Conservation (phyloP, 1,140 invertebrate species). For the Oryzaephilus surinamensis region DNA sequence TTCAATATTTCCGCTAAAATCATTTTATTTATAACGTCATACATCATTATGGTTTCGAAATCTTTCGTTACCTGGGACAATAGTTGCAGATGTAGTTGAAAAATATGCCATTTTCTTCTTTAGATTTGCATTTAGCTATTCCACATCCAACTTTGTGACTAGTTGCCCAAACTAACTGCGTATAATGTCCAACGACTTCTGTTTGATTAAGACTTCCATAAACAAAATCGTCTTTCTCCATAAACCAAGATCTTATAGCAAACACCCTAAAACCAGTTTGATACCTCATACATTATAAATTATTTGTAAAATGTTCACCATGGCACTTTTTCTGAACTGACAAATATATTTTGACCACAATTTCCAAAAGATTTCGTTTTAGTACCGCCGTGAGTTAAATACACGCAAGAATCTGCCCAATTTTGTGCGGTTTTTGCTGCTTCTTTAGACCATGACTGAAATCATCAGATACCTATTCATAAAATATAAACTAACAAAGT, state of each 20-base stretch:
- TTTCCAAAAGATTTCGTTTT: conserved; percentile 56
- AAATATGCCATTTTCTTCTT: conserved; percentile 45
- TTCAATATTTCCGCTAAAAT: conserved; percentile 58
- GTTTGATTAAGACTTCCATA: conserved; percentile 52
- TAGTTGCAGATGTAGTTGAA: conserved; percentile 84
- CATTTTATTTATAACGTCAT: conserved; percentile 17
- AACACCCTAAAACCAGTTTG: conserved; percentile 52
- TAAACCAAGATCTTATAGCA: conserved; percentile 67
- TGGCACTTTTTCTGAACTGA: conserved; percentile 65
- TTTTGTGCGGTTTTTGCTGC: conserved; percentile 59
- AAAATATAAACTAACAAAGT: too few relatives aligned
- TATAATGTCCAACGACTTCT: conserved; percentile 64
- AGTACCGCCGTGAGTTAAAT: conserved; percentile 57
- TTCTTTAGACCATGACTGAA: conserved; percentile 59
- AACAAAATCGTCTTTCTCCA: conserved; percentile 64
- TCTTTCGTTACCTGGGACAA: conserved; percentile 56
- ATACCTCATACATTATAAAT: too few relatives aligned
- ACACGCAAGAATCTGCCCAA: conserved; percentile 61
- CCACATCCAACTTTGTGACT: conserved; percentile 71
- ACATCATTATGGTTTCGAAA: background rate
- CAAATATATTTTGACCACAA: conserved; percentile 77
- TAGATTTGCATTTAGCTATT: conserved; percentile 50
- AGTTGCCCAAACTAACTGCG: conserved; percentile 74
- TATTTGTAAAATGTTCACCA: too few relatives aligned
- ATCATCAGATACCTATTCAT: conserved; percentile 10